Conservation (phyloP, 2,113 vertebrate genomes). For the Egretta garzetta region DNA sequence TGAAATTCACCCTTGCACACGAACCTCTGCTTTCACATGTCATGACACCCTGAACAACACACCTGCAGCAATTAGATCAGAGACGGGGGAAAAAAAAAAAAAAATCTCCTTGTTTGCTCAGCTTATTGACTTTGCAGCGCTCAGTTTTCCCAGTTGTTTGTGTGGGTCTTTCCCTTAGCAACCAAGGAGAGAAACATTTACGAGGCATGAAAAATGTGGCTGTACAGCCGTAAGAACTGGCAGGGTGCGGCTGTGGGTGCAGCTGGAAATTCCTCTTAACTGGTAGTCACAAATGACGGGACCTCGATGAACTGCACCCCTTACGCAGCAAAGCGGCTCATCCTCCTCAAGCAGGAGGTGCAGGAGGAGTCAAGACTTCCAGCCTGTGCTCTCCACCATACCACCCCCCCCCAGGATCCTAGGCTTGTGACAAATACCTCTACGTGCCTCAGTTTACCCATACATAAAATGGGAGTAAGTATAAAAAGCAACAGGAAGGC, state of each 20-base stretch:
- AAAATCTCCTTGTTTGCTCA: constrained; percentile 18
- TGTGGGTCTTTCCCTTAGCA: constrained; percentile 61
- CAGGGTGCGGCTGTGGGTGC: constrained; percentile 34
- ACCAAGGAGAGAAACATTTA: constrained; percentile 33
- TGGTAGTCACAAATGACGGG: background rate
- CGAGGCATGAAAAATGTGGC: constrained; percentile 36
- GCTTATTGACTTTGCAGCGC: constrained; percentile 35
- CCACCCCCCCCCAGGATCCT: background rate
- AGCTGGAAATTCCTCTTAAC: constrained; percentile 48
- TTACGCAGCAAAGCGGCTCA: background rate
- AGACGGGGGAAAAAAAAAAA: background rate
- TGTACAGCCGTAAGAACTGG: background rate
- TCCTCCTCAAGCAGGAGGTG: background rate
- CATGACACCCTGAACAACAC: background rate
- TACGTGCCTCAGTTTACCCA: background rate
- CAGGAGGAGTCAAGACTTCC: background rate
- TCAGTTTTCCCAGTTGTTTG: constrained; percentile 49
- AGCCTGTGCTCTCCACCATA: background rate
- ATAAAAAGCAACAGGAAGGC: background rate
- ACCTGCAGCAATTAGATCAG: background rate
- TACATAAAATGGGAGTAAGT: background rate
- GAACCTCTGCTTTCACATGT: background rate
- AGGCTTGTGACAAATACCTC: background rate
- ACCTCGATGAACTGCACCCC: background rate
- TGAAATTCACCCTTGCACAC: background rate